A percentile compares a stretch with the other conserved stretches of the same genome.
Evolutionary conservation across 2,113 vertebrate species (phyloP).

Genomic region (Sclerurus mexicanus): DNA sequence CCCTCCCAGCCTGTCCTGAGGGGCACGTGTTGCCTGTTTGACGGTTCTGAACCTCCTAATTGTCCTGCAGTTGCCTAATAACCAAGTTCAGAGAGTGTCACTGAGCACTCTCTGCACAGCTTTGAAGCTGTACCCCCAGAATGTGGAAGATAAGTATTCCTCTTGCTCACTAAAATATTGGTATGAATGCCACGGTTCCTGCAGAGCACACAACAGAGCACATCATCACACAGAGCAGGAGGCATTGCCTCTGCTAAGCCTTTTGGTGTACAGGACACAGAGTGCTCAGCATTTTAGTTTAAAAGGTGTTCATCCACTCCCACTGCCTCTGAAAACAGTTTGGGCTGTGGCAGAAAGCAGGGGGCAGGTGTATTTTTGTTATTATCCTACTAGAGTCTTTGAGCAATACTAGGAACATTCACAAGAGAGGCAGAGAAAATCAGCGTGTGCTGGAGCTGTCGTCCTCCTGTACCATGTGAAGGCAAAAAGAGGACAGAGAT

Average conservation of each 20-base stretch:
- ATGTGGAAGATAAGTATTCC: neutral
- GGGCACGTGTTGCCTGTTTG: accelerated
- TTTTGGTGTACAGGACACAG: neutral
- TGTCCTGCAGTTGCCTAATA: neutral
- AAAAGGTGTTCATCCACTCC: neutral
- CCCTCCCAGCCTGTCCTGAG: neutral
- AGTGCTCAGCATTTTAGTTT: neutral
- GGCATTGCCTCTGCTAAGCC: neutral
- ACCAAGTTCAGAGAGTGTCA: accelerated
- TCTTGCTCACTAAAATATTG: neutral
- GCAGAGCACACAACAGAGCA: neutral
- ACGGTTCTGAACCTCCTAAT: neutral
- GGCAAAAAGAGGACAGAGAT: neutral
- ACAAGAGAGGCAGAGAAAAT: neutral
- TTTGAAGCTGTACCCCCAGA: neutral
- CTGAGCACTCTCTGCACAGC: neutral
- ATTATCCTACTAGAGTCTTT: neutral
- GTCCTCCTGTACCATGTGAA: accelerated
- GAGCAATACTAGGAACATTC: neutral
- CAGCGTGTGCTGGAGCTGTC: neutral
- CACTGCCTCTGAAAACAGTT: neutral
- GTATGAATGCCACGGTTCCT: neutral
- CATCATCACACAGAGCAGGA: neutral
- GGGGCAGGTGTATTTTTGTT: neutral
- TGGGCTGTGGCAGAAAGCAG: neutral